phyloP scores from a whole-genome alignment of 2,888 invertebrate species.

The Tenthredo notha region DNA sequence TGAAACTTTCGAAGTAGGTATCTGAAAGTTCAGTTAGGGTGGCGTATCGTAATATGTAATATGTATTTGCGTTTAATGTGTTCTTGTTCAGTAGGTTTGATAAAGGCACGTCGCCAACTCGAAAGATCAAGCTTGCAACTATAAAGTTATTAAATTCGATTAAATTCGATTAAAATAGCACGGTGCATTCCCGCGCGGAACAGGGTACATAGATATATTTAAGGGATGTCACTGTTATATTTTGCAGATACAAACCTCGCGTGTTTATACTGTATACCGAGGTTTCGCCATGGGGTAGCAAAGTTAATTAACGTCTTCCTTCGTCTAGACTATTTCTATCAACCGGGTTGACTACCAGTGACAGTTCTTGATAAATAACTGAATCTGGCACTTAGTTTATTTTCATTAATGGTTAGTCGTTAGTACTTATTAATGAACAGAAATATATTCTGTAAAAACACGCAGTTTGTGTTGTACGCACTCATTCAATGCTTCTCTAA shows the following conservation, averaged over 20 bases:
- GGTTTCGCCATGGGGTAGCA: conserved; percentile 1
- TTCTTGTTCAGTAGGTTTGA: conserved; percentile 31
- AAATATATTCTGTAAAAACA: not conserved
- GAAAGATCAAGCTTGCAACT: conserved; percentile 6
- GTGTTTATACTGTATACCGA: not conserved
- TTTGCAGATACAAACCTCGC: not conserved
- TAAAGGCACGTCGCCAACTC: conserved; percentile 37
- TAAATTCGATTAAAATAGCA: conserved; percentile 31
- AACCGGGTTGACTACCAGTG: not conserved
- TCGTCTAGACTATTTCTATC: not conserved
- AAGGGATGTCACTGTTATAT: conserved; percentile 3
- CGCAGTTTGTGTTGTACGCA: not conserved
- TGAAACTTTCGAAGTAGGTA: conserved; percentile 13
- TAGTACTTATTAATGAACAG: not conserved
- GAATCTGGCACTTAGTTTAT: not conserved
- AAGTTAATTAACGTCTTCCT: conserved; percentile 1
- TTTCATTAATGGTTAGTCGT: not conserved
- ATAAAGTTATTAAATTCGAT: conserved; percentile 20
- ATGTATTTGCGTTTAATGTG: conserved; percentile 17
- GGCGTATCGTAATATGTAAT: conserved; percentile 1
- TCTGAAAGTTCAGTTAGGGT: conserved; percentile 8
- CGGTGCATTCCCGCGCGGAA: conserved; percentile 28
- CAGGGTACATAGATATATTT: conserved; percentile 11
- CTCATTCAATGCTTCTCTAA: not conserved
- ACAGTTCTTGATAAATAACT: not conserved